Base-by-base conservation (phyloP, 1,140 invertebrate genomes). In the Elymnias hypermnestra region DNA sequence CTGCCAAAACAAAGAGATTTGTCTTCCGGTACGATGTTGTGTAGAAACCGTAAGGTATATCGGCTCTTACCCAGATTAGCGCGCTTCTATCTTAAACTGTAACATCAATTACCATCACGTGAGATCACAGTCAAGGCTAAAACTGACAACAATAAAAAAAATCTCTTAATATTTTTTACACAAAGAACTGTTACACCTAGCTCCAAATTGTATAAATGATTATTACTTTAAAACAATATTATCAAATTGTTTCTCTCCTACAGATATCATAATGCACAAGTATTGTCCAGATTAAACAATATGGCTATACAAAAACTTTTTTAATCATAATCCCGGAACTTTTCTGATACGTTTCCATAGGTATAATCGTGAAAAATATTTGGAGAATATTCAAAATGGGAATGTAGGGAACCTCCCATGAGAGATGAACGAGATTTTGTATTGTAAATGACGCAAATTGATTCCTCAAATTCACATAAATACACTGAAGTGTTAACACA, bases 351-450 rank as follows among this genome's bases (percentile, higher is more conserved):
- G 29, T 13, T 33, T 3, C 12, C 29, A 33, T 33, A 13, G 7
- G 15, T 13, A 14, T 33, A 29, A 29, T 29, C 26, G 26, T 12
- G 12, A 9, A n/a, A 29, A 2, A 12, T 9, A 15, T 33, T 33
- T 15, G 3, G 29, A 15, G 29, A 33, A 33, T 33, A 33, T 33
- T 33, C 29, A 33, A 33, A 33, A 33, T 8, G 12, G 29, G 13
- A 33, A 15, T 15, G 3, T 7, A 33, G 5, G 2, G 13, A 7
- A 15, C 3, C 15, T 15, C 29, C 29, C 29, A 15, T 15, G 29
- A 7, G 12, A 15, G 29, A 15, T 2, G 26, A 4, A 13, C 13
- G 29, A 15, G 10, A 12, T 29, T 29, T 33, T 15, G 3, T 15
- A 33, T 33, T 33, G 29, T 15, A 13, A 33, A 33, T 15, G 29